phyloP scores from a whole-genome alignment of 2,888 invertebrate species.

The Cyaniris semiargus region DNA sequence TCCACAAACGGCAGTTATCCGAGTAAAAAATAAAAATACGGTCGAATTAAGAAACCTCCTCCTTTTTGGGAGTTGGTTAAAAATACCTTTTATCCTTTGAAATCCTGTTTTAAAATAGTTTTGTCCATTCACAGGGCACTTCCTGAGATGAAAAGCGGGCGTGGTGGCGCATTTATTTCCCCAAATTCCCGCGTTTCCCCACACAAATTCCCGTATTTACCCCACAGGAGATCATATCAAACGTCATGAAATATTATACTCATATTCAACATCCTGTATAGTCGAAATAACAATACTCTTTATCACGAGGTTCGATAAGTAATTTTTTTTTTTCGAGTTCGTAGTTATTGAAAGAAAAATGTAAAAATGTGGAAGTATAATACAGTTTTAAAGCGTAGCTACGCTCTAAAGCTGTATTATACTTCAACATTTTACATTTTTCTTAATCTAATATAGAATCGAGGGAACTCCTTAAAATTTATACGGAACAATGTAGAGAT shows the following conservation, averaged over 20 bases:
- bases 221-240: constrained; percentile 31
- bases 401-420: too few relatives aligned
- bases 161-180: constrained; percentile 44
- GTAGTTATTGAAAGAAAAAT: background rate
- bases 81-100: constrained; percentile 22
- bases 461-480: too few relatives aligned
- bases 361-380: too few relatives aligned
- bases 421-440: too few relatives aligned
- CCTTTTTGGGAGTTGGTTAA: too few relatives aligned
- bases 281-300: background rate
- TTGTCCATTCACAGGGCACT: constrained; percentile 36
- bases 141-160: constrained; percentile 41
- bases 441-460: too few relatives aligned
- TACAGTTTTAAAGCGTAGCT: too few relatives aligned
- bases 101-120: constrained; percentile 28
- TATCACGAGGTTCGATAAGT: constrained; percentile 9
- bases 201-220: constrained; percentile 25
- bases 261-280: constrained; percentile 20
- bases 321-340: background rate
- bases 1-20: too few relatives aligned
- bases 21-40: too few relatives aligned
- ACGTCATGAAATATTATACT: constrained; percentile 31
- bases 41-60: too few relatives aligned
- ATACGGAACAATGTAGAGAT: too few relatives aligned
- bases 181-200: constrained; percentile 1